Base-by-base conservation (phyloP, 2,113 vertebrate species). In the Atherinomorus stipes region DNA sequence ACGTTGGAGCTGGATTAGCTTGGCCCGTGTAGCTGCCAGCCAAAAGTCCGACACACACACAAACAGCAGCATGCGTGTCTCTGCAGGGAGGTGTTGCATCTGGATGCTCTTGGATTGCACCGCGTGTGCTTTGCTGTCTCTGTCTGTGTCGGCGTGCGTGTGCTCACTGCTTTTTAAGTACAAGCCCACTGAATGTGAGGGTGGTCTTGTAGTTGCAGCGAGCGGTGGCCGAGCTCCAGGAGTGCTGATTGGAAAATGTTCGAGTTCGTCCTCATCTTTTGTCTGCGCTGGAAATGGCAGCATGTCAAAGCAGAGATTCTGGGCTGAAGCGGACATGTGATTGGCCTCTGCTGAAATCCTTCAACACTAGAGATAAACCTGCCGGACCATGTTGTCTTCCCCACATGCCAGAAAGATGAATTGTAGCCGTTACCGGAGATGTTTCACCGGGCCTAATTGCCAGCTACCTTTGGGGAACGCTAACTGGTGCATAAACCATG, bases 1-100 rank as follows among this genome's bases (percentile, higher is more conserved):
- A 84, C 65, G 65, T 69, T 58, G 64, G 71, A 60, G 75, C 76
- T 66, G 86, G 85, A 89, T 91, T 82, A 88, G 81, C 71, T 53
- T 8, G 31, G 74, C 78, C 44, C 78, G 56, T 47, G 81, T 57
- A 67, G 84, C 57, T 74, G 69, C 64, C 74, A 64, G 78, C 79
- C 81, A 74, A 26, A 53, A 59, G 65, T 71, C 57, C 54, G 22
- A 70, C 68, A 54, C 42, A 37, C 38, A 26, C 68, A 76, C 19
- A 28, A 34, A 53, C 64, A 22, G 4, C 37, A 7, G 15, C 37
- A 21, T 50, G 69, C 54, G 64, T 49, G 50, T 61, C 64, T 54
- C 26, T 25, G 63, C 18, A 21, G 60, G 45, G 42, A 65, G 60
- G 63, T n/a, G 75, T n/a, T 44, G 57, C 49, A 31, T 69, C 60